Conservation (phyloP, 64 coral and sea anemone species). For the Montipora capricornis region DNA sequence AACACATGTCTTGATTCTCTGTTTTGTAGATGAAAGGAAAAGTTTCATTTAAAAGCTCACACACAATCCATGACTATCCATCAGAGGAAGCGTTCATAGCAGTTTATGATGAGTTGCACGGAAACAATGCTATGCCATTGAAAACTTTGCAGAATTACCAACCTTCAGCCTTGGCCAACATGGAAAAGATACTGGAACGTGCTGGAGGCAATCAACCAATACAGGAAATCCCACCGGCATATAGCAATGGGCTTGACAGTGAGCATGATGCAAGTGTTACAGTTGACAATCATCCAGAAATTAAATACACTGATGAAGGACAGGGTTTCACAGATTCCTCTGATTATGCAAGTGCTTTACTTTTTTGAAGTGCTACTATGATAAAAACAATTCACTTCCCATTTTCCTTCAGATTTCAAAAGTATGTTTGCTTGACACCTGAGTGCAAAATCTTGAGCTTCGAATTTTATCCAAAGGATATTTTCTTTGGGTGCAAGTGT, state of each 20-base stretch:
- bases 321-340: constrained; percentile 77
- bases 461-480: too few species aligned
- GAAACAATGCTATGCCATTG: constrained; percentile 20
- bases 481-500: too few species aligned
- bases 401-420: too few species aligned
- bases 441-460: too few species aligned
- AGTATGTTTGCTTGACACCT: too few species aligned
- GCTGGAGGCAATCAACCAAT: background rate
- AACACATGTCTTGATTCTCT: background rate
- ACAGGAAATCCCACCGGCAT: background rate
- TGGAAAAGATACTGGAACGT: constrained; percentile 34
- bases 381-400: background rate
- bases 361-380: constrained; percentile 55
- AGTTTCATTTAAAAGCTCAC: constrained; percentile 62
- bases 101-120: constrained; percentile 57
- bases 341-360: constrained; percentile 69
- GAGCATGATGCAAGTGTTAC: background rate
- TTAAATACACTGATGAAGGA: constrained; percentile 81
- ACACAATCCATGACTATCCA: constrained; percentile 81
- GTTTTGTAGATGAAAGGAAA: constrained; percentile 29
- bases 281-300: constrained; percentile 28
- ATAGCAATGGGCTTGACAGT: background rate
- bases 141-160: constrained; percentile 85
- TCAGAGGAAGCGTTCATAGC: constrained; percentile 66
- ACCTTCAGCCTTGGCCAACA: constrained; percentile 51